Conservation (phyloP, 2,797 vertebrate genomes). For the Nasua narica region DNA sequence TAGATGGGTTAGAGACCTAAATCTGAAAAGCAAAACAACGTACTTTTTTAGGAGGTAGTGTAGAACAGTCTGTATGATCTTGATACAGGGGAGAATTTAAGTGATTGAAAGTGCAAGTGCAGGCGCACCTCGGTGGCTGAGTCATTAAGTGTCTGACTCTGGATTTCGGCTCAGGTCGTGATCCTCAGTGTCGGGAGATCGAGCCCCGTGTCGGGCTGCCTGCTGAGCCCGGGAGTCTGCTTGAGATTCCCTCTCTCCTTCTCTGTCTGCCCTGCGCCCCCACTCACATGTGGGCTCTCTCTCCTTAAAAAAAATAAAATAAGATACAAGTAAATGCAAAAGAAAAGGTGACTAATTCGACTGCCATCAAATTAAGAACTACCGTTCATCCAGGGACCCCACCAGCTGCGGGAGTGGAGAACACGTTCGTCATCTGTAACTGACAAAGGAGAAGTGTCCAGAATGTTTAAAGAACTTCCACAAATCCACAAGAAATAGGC, state of each 20-base stretch:
- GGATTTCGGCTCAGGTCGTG: neutral
- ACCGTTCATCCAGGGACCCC: neutral
- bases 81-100: neutral
- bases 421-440: accelerated
- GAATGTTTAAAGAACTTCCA: neutral
- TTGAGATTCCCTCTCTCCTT: neutral
- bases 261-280: neutral
- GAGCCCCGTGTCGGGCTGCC: neutral
- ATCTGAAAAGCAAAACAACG: neutral
- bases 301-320: no score
- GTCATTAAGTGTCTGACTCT: neutral
- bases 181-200: neutral
- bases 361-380: neutral
- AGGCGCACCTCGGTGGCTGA: neutral
- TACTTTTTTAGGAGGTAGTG: neutral
- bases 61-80: neutral
- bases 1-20: neutral
- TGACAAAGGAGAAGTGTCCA: neutral
- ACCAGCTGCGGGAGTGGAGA: neutral
- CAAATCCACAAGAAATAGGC: neutral
- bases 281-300: neutral
- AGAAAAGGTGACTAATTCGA: neutral
- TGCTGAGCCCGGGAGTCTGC: neutral
- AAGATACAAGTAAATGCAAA: neutral
- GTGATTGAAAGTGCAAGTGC: neutral